These are phyloP conservation scores for Copidosoma floridanum DNA, from an alignment of 1,140 invertebrate species.

Conservation along the genomic window DNA sequence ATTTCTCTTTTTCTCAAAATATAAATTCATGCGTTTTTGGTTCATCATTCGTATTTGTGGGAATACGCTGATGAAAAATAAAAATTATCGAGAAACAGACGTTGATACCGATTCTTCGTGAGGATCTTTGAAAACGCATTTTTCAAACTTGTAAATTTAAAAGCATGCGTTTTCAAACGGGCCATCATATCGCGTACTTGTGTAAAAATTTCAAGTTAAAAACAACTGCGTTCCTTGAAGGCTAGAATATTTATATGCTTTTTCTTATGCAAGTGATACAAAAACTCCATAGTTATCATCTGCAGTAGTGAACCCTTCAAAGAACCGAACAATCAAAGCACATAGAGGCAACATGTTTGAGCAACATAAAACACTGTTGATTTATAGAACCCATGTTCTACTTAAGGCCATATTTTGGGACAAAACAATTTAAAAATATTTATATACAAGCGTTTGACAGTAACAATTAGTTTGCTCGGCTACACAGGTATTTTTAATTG, in stretches of 20 bases:
- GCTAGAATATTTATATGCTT: too few species aligned
- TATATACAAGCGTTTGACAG: slow-evolving; percentile 25
- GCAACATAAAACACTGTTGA: slow-evolving; percentile 23
- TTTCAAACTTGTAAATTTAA: slow-evolving; percentile 18
- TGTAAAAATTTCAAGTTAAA: slow-evolving; percentile 18
- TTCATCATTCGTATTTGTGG: too few species aligned
- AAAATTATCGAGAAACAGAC: slow-evolving; percentile 3
- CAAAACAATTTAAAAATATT: slow-evolving; percentile 22
- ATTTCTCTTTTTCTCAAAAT: too few species aligned
- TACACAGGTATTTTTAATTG: slow-evolving; percentile 18
- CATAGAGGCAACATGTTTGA: slow-evolving; percentile 26
- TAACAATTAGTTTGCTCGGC: slow-evolving; percentile 28
- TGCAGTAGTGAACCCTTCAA: neutral
- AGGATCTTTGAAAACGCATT: slow-evolving; percentile 9
- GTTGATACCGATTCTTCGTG: slow-evolving; percentile 5
- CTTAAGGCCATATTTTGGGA: slow-evolving; percentile 24
- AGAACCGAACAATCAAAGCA: slow-evolving; percentile 24
- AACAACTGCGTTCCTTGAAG: slow-evolving; percentile 14
- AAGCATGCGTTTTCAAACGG: slow-evolving; percentile 19
- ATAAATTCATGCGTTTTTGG: too few species aligned
- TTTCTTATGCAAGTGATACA: too few species aligned
- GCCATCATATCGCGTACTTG: slow-evolving; percentile 11
- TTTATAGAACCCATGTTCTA: slow-evolving; percentile 13
- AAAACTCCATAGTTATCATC: too few species aligned
- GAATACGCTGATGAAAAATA: too few species aligned